Evolutionary conservation across 2,113 vertebrate genomes (phyloP).

Genomic region (Xenopus tropicalis): UCB_Xtro_10.0 CM004444.2:78831501-78832000

Average conservation of each 20-base stretch:
- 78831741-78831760: constrained; percentile 26
- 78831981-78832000: too few species aligned
- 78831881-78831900: background rate
- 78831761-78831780: constrained; percentile 37
- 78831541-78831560: constrained; percentile 40
- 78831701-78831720: constrained; percentile 41
- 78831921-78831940: too few species aligned
- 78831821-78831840: background rate
- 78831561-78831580: constrained; percentile 37
- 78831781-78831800: constrained; percentile 15
- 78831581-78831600: constrained; percentile 45
- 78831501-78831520: constrained; percentile 22
- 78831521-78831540: constrained; percentile 34
- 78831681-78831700: constrained; percentile 45
- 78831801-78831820: background rate
- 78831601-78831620: constrained; percentile 45
- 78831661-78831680: constrained; percentile 39
- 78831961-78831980: too few species aligned
- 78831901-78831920: too few species aligned
- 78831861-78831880: background rate
- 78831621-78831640: constrained; percentile 41
- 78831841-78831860: background rate
- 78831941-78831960: too few species aligned
- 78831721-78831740: constrained; percentile 16
- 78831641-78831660: constrained; percentile 43